Evolutionary conservation across 2,113 vertebrate species (phyloP), one percentile per base, ranked within the genome.

Genomic region (Macquaria australasica): DNA sequence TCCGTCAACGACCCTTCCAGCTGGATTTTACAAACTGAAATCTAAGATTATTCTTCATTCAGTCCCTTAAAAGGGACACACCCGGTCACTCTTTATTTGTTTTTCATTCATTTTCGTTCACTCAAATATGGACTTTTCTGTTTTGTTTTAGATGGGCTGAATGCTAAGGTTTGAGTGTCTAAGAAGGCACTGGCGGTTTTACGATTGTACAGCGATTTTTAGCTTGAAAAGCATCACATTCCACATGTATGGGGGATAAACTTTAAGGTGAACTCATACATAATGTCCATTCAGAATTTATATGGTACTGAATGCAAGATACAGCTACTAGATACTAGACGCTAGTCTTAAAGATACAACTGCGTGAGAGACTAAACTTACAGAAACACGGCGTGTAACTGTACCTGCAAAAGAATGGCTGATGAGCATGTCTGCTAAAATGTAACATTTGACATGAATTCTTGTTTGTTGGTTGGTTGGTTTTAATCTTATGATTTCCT

Each of bases 401-500:
- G 78, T 53, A 78, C 21, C 68, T 67, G 73, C 70, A 53, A 37
- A 83, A 48, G 73, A 89, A 85, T 71, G 92, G 73, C 78, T 68
- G 88, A 82, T n/a, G 73, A 88, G 90, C 92, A 90, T 87, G 92
- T 91, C 59, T 77, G 88, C 82, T 76, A 64, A 91, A 69, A 89
- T 48, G 71, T 85, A 79, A 72, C 83, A 70, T 81, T 87, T 83
- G 21, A 80, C 37, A 71, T 45, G 76, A 59, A 12, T 21, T 64
- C 72, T 76, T 56, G 48, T 83, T 85, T 8, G 5, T 81, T 66
- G 1, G 69, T 84, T 14, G 15, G 66, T 73, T 73, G 79, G 70
- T 85, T 89, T 83, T 23, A n/a, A 73, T 56, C 10, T 43, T 31
- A 81, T 86, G 82, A 69, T 76, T 87, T 89, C 74, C 69, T 85